phyloP scores from a whole-genome alignment of 2,888 invertebrate genomes.

The Tipula confusa region DNA sequence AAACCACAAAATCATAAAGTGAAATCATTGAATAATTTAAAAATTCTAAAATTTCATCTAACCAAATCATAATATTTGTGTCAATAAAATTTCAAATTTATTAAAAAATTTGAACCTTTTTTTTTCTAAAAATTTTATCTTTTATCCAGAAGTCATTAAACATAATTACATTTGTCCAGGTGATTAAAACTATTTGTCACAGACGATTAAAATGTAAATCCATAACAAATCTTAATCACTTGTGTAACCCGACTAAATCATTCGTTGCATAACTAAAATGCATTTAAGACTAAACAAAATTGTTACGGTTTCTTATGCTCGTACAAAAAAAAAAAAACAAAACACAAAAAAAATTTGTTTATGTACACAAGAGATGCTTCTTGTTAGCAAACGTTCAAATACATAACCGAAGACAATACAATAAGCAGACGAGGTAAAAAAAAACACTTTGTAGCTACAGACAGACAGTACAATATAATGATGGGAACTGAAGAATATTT shows the following conservation, averaged over 20 bases:
- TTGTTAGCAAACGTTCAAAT: neutral
- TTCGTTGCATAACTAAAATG: neutral
- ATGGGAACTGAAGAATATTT: neutral
- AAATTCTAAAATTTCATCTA: neutral
- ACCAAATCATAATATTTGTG: neutral
- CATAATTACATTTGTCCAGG: neutral
- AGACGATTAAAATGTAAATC: neutral
- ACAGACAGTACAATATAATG: no score
- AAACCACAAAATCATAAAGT: no score
- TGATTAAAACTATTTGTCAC: conserved; percentile 3
- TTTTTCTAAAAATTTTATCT: no score
- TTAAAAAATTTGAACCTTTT: no score
- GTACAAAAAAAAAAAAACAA: no score
- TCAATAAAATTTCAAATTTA: neutral
- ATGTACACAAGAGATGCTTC: neutral
- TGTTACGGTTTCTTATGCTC: neutral
- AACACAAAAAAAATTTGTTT: no score
- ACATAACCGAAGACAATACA: neutral
- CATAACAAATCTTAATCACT: neutral
- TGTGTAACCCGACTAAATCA: neutral
- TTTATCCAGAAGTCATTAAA: no score
- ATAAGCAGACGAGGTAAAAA: no score
- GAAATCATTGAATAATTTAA: neutral
- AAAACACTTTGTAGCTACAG: neutral
- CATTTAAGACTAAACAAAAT: neutral